Base-by-base conservation (phyloP, 2,113 vertebrate genomes). In the Nettapus auritus region DNA sequence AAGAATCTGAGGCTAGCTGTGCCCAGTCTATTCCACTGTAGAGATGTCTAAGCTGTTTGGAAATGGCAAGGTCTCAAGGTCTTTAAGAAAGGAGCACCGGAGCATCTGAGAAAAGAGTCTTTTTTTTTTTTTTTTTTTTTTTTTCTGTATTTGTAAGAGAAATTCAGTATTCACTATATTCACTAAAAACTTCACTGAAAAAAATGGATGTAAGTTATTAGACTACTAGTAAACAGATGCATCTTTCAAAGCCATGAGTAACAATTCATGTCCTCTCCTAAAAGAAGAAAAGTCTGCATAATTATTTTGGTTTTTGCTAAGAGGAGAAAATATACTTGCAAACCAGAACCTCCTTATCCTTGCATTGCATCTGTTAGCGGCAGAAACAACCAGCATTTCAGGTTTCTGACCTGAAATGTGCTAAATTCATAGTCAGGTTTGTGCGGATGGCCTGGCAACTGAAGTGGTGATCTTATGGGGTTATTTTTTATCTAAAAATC, bases 261-360 rank as follows among this genome's bases (percentile, higher is more conserved):
- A 33, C 19, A 14, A n/a, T 23, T 77, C 0, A 0, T 6, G 17
- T 23, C 18, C 20, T 38, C 25, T 76, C 11, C 34, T 34, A 50
- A 25, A 50, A 50, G 11, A 26, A 31, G 69, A 40, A 50, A 34
- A 4, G 6, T 26, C 36, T 42, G 21, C 11, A 20, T 44, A 63
- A 50, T 77, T 69, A 22, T 80, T 87, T 42, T 60, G 50, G 8
- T 28, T 52, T 68, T 62, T 44, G 4, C 7, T 36, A 29, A 59
- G 38, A 14, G 34, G 18, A 79, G 50, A n/a, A 77, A 40, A 19
- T 5, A 17, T 3, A 4, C 2, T 33, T 55, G 22, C 15, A 67
- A 70, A 71, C 1, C 26, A 38, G 77, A 13, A 31, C n/a, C 13
- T 34, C 57, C 28, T 85, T 22, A 59, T 79, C 25, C 38, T 13